These are phyloP conservation scores for Pygoscelis antarcticus DNA, from an alignment of 2,113 vertebrate species.

Conservation along the genomic window DNA sequence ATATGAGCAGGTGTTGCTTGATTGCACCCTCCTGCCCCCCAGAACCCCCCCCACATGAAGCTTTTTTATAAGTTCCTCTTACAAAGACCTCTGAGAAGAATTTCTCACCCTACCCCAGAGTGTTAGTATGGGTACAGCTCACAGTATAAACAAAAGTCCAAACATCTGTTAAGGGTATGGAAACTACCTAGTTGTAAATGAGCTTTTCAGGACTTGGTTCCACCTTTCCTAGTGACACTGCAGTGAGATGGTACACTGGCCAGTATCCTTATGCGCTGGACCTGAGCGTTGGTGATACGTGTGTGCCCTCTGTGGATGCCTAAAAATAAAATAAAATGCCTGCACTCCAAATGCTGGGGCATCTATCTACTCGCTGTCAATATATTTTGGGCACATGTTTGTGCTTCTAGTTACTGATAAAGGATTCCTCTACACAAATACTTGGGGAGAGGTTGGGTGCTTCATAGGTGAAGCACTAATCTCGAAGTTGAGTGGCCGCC, in stretches of 20 bases:
- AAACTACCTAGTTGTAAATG: background rate
- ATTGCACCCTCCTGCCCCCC: too few relatives aligned
- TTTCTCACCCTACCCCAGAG: background rate
- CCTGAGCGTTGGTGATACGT: rapidly evolving
- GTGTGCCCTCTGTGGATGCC: background rate
- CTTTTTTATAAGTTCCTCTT: background rate
- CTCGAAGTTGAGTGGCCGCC: background rate
- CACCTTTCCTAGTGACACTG: background rate
- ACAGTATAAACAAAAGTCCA: background rate
- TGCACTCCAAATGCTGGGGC: background rate
- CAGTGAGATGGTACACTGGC: background rate
- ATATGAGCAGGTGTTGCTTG: background rate
- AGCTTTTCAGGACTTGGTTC: background rate
- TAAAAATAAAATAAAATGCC: background rate
- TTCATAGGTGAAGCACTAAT: background rate
- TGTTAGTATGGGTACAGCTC: background rate
- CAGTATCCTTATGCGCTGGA: background rate
- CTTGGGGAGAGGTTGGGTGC: background rate
- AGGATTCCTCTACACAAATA: background rate
- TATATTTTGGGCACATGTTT: background rate
- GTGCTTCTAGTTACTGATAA: background rate
- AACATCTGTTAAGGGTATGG: background rate
- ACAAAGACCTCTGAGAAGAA: background rate
- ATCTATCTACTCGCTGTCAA: background rate
- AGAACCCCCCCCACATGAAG: background rate